Conservation (phyloP, 2,113 vertebrate genomes). For the Gnathonemus echidnorhynchus region DNA sequence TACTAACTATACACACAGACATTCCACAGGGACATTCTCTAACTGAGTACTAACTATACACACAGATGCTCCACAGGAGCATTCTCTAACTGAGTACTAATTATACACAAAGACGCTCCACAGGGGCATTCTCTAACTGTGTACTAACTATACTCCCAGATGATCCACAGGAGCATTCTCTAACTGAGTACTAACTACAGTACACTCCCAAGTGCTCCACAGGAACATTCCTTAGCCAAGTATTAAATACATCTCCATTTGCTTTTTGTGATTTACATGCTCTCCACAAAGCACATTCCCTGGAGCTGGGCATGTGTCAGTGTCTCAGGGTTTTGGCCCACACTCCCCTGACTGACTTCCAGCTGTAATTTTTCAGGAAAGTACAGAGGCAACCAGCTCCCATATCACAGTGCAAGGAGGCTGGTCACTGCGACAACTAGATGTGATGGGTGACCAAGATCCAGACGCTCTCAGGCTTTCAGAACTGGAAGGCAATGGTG, state of each 20-base stretch:
- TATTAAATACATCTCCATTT: background rate
- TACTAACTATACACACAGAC: background rate
- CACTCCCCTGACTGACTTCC: background rate
- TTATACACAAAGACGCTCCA: background rate
- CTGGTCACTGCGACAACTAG: background rate
- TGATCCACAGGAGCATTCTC: background rate
- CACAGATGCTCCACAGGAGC: background rate
- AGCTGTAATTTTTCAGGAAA: slow-evolving; percentile 47
- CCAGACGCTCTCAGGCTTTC: slow-evolving; percentile 22
- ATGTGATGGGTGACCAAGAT: slow-evolving; percentile 28
- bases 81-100: background rate
- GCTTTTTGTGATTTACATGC: background rate
- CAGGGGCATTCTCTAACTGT: background rate
- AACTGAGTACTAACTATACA: background rate
- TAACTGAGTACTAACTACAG: background rate
- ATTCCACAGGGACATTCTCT: background rate
- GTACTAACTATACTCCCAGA: background rate
- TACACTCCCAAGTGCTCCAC: background rate
- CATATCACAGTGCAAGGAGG: slow-evolving; percentile 11
- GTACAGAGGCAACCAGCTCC: slow-evolving; percentile 26
- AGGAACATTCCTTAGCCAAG: background rate
- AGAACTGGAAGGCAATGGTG: slow-evolving; percentile 50
- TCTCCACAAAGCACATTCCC: background rate
- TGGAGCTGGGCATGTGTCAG: background rate
- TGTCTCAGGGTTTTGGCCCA: background rate